Conservation (phyloP, 1,140 invertebrate species). For the Potamilus streckersoni region DNA sequence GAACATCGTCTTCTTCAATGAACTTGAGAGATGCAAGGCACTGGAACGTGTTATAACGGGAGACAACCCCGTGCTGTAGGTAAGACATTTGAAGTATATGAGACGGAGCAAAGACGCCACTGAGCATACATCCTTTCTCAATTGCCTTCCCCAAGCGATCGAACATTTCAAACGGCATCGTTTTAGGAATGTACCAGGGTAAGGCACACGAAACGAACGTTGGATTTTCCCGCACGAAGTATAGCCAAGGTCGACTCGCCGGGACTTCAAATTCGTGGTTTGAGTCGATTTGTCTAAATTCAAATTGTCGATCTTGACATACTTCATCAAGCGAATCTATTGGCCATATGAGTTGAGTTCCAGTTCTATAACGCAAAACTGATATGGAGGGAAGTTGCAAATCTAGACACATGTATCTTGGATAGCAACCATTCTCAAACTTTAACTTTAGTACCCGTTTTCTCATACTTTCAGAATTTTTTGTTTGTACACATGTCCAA, state of each 20-base stretch:
- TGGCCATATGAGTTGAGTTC: conserved; percentile 28
- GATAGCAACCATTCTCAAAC: conserved; percentile 35
- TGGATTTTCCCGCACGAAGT: conserved; percentile 16
- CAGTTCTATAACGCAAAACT: conserved; percentile 27
- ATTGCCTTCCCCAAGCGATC: conserved; percentile 5
- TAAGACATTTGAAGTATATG: conserved; percentile 31
- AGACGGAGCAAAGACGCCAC: neutral
- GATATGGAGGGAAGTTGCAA: conserved; percentile 25
- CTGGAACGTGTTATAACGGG: conserved; percentile 15
- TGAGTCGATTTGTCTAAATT: conserved; percentile 2
- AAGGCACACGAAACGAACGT: conserved; percentile 26
- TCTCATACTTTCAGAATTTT: neutral
- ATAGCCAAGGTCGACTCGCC: conserved; percentile 19
- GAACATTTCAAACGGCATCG: conserved; percentile 22
- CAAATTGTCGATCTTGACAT: conserved; percentile 31
- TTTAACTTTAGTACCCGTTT: conserved; percentile 22
- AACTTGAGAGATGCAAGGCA: conserved; percentile 33
- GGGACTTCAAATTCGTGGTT: neutral
- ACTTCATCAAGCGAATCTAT: conserved; percentile 21
- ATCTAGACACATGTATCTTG: conserved; percentile 31
- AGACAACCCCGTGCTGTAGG: conserved; percentile 8
- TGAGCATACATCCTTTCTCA: conserved; percentile 21
- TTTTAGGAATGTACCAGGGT: conserved; percentile 26
- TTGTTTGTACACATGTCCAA: conserved; percentile 30
- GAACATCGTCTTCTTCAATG: conserved; percentile 29